Evolutionary conservation across 1,140 invertebrate genomes (phyloP).

Genomic region (Copidosoma floridanum): DNA sequence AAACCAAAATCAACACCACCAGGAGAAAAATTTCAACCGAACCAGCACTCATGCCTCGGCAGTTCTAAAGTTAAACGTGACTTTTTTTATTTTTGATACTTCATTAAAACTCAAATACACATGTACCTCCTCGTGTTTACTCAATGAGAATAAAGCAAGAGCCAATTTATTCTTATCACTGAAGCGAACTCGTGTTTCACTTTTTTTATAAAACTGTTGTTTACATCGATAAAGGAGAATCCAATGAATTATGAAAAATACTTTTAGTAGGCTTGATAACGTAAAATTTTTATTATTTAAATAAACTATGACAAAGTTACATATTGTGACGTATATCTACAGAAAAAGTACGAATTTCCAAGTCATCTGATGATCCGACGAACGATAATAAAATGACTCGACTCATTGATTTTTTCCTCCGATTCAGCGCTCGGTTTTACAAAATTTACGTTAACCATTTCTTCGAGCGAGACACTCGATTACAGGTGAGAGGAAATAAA

Average conservation of each 20-base stretch:
- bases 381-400: conserved; percentile 42
- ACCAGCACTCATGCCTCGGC: too few relatives aligned
- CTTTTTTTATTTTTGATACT: too few relatives aligned
- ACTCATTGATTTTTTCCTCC: not conserved
- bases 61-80: too few relatives aligned
- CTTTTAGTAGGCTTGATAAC: conserved; percentile 48
- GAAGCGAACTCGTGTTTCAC: too few relatives aligned
- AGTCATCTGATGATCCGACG: conserved; percentile 43
- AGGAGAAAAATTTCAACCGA: not conserved
- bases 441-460: conserved; percentile 11
- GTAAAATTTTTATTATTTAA: conserved; percentile 54
- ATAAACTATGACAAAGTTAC: conserved; percentile 50
- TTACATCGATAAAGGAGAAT: too few relatives aligned
- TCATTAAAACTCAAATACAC: too few relatives aligned
- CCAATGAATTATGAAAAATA: too few relatives aligned
- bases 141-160: too few relatives aligned
- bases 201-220: too few relatives aligned
- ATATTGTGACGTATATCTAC: conserved; percentile 47
- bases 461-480: conserved; percentile 5
- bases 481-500: not conserved
- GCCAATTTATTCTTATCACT: too few relatives aligned
- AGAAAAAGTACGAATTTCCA: conserved; percentile 56
- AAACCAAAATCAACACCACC: not conserved
- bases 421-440: not conserved
- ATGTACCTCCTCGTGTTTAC: too few relatives aligned